Percentiles rank a stretch among this genome's conserved stretches.
Conservation (phyloP, 2,797 vertebrate genomes). For the Microchirus variegatus region DNA sequence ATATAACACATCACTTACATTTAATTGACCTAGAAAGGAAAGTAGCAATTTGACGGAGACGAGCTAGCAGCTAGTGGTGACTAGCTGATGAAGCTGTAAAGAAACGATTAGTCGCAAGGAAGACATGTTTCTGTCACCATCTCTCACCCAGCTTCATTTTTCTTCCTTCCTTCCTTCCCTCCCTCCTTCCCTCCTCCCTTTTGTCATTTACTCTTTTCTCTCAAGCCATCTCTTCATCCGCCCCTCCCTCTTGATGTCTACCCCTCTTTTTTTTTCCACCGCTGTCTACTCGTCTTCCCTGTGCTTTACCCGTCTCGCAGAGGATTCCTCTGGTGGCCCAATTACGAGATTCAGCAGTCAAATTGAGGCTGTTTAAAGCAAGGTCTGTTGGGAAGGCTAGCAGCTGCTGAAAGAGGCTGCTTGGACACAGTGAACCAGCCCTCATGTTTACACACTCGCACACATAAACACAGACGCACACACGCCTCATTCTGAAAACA, state of each 20-base stretch:
- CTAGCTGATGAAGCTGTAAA: slow-evolving; percentile 82
- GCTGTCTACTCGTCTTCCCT: slow-evolving; percentile 63
- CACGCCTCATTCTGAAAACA: slow-evolving; percentile 37
- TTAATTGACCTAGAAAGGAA: slow-evolving; percentile 99
- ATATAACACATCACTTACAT: slow-evolving; percentile 98
- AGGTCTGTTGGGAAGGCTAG: slow-evolving; percentile 83
- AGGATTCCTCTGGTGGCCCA: slow-evolving; percentile 87
- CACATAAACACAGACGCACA: slow-evolving; percentile 53
- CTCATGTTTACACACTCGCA: slow-evolving; percentile 75
- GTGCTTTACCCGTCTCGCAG: slow-evolving; percentile 82
- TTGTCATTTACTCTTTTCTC: slow-evolving; percentile 61
- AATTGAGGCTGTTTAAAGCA: slow-evolving; percentile 87
- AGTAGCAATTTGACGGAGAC: slow-evolving; percentile 93
- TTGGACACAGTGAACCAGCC: slow-evolving; percentile 75
- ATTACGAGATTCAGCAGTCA: slow-evolving; percentile 85
- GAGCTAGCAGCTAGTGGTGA: slow-evolving; percentile 77
- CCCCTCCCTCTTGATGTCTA: slow-evolving; percentile 69
- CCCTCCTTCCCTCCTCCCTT: slow-evolving; percentile 55
- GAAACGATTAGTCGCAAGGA: slow-evolving; percentile 60
- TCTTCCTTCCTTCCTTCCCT: slow-evolving; percentile 34
- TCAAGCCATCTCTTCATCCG: slow-evolving; percentile 73
- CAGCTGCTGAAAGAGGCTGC: slow-evolving; percentile 82
- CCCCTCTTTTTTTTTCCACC: slow-evolving; percentile 32
- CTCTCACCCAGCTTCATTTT: slow-evolving; percentile 63
- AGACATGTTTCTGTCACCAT: slow-evolving; percentile 63